Evolutionary conservation across 2,888 invertebrate species (phyloP).

Genomic region (Criorhina ranunculi): DNA sequence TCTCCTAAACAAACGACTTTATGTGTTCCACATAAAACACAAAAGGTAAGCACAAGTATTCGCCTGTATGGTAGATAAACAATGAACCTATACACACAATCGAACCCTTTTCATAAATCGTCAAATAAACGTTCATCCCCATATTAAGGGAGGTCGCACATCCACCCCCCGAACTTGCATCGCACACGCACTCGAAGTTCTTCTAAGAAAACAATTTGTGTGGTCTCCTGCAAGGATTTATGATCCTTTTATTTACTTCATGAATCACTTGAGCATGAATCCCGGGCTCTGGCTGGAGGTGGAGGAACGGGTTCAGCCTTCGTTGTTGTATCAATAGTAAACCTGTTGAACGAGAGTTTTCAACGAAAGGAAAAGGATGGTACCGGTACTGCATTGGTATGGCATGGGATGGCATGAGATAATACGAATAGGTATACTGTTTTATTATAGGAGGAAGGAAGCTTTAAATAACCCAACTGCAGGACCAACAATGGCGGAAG

Average conservation of each 20-base stretch:
- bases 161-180: conserved; percentile 5
- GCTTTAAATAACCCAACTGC: conserved; percentile 68
- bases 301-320: conserved; percentile 18
- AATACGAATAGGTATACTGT: conserved; percentile 13
- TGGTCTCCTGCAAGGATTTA: conserved; percentile 76
- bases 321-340: conserved; percentile 62
- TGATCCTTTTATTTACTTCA: conserved; percentile 76
- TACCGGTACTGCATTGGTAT: conserved; percentile 10
- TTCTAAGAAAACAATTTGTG: conserved; percentile 73
- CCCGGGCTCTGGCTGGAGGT: conserved; percentile 33
- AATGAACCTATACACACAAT: conserved; percentile 72
- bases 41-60: conserved; percentile 49
- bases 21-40: conserved; percentile 30
- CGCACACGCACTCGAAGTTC: conserved; percentile 60
- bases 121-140: conserved; percentile 66
- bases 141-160: conserved; percentile 18
- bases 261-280: conserved; percentile 67
- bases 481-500: conserved; percentile 23
- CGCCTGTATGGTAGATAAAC: conserved; percentile 64
- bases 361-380: conserved; percentile 50
- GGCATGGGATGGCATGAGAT: conserved; percentile 10
- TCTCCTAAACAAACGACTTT: conserved; percentile 35
- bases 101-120: conserved; percentile 75
- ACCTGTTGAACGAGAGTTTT: conserved; percentile 72
- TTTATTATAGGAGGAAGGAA: conserved; percentile 69